Percentiles rank a stretch among this genome's conserved stretches.
Evolutionary conservation across 2,797 vertebrate genomes (phyloP).

Genomic region (Xenentodon cancila): DNA sequence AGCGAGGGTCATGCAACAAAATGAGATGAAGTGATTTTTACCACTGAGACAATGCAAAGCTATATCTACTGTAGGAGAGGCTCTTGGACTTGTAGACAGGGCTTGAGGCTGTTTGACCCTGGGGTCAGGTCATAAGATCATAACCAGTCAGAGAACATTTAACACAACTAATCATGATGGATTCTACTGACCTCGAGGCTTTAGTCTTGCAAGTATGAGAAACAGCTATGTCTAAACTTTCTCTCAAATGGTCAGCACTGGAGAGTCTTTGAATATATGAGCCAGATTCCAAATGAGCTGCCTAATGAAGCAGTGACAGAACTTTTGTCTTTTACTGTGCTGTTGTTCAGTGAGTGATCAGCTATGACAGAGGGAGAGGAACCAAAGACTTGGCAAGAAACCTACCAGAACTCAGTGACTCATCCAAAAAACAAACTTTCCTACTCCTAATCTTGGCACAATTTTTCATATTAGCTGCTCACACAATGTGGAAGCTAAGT

Average conservation of each 20-base stretch:
- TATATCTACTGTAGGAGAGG: constrained; percentile 7
- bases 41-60: constrained; percentile 25
- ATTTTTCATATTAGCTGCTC: constrained; percentile 47
- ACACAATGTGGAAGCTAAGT: constrained; percentile 35
- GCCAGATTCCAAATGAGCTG: constrained; percentile 64
- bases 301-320: constrained; percentile 66
- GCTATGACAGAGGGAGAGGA: constrained; percentile 40
- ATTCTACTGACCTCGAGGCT: constrained; percentile 55
- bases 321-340: constrained; percentile 41
- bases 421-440: constrained; percentile 47
- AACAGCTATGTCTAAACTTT: constrained; percentile 49
- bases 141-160: constrained; percentile 59
- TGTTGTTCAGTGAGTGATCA: constrained; percentile 53
- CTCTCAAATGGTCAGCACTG: constrained; percentile 57
- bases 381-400: constrained; percentile 30
- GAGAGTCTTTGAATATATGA: constrained; percentile 52
- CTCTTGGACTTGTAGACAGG: constrained; percentile 35
- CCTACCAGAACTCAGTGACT: constrained; percentile 42
- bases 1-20: constrained; percentile 22
- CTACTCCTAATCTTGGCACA: constrained; percentile 38
- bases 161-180: constrained; percentile 62
- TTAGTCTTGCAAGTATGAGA: constrained; percentile 29
- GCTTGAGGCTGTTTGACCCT: constrained; percentile 50
- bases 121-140: constrained; percentile 46
- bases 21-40: constrained; percentile 31